phyloP scores from a whole-genome alignment of 2,113 vertebrate species.

The Lichenostomus cassidix region DNA sequence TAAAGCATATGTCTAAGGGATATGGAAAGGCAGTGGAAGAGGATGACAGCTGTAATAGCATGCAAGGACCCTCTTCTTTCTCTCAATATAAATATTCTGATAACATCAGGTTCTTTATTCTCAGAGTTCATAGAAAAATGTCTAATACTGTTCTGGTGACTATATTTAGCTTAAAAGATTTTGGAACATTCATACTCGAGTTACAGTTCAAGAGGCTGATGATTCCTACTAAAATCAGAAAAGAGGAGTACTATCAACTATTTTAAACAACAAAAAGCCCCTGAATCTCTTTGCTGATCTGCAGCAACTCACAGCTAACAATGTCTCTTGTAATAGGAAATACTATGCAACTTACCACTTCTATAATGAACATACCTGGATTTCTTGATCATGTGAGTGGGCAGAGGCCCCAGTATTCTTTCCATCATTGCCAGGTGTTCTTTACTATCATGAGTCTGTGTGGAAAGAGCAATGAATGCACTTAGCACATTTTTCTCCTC shows the following conservation, averaged over 20 bases:
- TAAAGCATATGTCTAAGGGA: neutral
- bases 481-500: neutral
- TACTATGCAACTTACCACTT: neutral
- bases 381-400: slow-evolving; percentile 89
- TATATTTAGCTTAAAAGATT: neutral
- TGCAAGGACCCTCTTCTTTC: neutral
- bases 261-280: neutral
- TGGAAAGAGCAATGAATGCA: neutral
- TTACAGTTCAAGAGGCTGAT: neutral
- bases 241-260: neutral
- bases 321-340: neutral
- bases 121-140: neutral
- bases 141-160: neutral
- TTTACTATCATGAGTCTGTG: slow-evolving; percentile 94
- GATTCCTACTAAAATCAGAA: neutral
- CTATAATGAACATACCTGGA: slow-evolving; percentile 77
- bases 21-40: neutral
- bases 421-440: slow-evolving; percentile 99
- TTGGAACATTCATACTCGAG: neutral
- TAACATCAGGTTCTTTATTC: neutral
- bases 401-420: slow-evolving; percentile 90
- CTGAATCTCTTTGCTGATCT: neutral
- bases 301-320: neutral
- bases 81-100: neutral
- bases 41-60: neutral